A percentile compares a stretch with the other conserved stretches of the same genome.
phyloP scores from a whole-genome alignment of 2,113 vertebrate genomes.

The Prolemur simus region DNA sequence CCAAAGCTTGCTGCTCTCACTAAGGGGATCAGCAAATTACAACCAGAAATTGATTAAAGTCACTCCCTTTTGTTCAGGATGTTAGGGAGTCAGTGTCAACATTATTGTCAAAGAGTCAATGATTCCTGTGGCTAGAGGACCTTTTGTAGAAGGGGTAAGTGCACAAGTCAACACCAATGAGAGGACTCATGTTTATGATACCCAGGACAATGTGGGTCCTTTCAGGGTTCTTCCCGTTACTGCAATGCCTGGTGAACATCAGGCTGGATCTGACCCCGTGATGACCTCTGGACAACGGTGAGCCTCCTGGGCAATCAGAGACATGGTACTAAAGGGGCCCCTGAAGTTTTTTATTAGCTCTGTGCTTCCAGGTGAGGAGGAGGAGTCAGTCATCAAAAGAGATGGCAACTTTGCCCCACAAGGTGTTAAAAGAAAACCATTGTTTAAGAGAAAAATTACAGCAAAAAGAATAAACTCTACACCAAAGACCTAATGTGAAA shows the following conservation, averaged over 20 bases:
- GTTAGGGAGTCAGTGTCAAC: background rate
- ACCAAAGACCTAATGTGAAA: background rate
- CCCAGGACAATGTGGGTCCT: background rate
- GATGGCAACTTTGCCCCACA: background rate
- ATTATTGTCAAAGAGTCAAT: background rate
- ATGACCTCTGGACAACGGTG: background rate
- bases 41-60: background rate
- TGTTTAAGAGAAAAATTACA: background rate
- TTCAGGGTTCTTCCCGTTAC: background rate
- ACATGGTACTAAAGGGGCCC: background rate
- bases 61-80: background rate
- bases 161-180: background rate
- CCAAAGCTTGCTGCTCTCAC: background rate
- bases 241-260: background rate
- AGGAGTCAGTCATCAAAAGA: background rate
- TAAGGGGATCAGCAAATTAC: background rate
- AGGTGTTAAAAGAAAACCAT: background rate
- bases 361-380: slow-evolving; percentile 28
- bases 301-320: slow-evolving; percentile 1
- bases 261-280: background rate
- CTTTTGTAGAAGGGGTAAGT: background rate
- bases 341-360: slow-evolving; percentile 35
- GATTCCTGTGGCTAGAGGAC: background rate
- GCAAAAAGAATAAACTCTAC: background rate
- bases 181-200: background rate